Percentiles rank a stretch among this genome's conserved stretches.
Conservation (phyloP, 2,888 invertebrate genomes). For the Yponomeuta evonymella region DNA sequence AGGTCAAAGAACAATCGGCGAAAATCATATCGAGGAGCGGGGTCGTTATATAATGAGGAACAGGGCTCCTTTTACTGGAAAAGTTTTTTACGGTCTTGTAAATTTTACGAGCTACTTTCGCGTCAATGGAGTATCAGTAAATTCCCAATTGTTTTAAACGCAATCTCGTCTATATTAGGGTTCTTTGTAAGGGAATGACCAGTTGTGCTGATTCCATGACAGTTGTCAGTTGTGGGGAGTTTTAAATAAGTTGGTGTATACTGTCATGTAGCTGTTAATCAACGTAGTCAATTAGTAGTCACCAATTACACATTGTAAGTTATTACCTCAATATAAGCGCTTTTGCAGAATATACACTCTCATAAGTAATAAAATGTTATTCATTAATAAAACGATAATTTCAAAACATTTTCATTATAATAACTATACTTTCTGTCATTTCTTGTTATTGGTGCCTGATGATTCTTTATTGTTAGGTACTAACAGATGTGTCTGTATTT, state of each 20-base stretch:
- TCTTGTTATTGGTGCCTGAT: no score
- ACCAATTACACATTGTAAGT: conserved; percentile 71
- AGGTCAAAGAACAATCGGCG: conserved; percentile 56
- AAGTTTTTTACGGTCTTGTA: conserved; percentile 50
- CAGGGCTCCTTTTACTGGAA: conserved; percentile 38
- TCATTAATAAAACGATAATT: no score
- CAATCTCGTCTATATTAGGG: conserved; percentile 3
- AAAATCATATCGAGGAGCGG: conserved; percentile 71
- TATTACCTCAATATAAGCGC: conserved; percentile 73
- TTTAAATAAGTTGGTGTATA: conserved; percentile 18
- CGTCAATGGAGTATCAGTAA: conserved; percentile 59
- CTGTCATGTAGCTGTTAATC: conserved; percentile 3
- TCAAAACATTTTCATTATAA: no score
- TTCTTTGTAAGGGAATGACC: conserved; percentile 13
- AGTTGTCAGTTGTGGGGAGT: conserved; percentile 49
- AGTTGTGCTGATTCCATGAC: conserved; percentile 50
- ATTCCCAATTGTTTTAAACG: conserved; percentile 52
- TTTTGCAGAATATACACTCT: conserved; percentile 69
- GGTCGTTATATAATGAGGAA: conserved; percentile 59
- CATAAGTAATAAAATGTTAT: conserved; percentile 8
- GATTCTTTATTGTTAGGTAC: no score
- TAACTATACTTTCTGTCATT: no score
- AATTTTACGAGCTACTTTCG: conserved; percentile 59
- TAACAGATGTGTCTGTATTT: no score
- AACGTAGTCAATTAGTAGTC: conserved; percentile 68